These are phyloP conservation scores for Alces alces DNA, from an alignment of 2,113 vertebrate genomes.

Conservation along the genomic window DNA sequence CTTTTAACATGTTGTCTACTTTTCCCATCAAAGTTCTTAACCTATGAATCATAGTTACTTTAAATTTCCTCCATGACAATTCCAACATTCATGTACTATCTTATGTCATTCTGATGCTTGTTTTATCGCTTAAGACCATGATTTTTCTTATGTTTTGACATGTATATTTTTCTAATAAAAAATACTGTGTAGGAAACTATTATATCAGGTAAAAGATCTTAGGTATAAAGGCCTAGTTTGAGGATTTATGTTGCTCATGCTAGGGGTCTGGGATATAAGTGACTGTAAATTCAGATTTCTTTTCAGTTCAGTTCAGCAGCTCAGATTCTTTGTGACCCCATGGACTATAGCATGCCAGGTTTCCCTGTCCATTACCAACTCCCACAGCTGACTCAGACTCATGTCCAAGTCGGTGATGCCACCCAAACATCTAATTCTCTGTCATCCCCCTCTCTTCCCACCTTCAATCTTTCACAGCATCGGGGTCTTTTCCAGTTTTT, in stretches of 20 bases:
- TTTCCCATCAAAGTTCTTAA: background rate
- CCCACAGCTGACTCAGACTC: background rate
- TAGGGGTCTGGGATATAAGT: background rate
- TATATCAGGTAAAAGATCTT: background rate
- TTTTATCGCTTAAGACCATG: background rate
- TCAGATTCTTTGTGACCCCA: rapidly evolving
- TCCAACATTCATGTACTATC: background rate
- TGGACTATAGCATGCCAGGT: background rate
- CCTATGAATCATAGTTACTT: background rate
- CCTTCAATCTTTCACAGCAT: background rate
- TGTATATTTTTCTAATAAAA: background rate
- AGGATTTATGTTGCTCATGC: background rate
- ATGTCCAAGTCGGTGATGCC: background rate
- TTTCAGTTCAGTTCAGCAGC: background rate
- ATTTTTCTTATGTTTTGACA: background rate
- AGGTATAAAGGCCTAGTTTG: background rate
- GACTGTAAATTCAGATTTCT: background rate
- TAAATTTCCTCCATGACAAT: background rate
- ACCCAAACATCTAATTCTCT: background rate
- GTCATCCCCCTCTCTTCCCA: background rate
- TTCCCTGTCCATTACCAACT: background rate
- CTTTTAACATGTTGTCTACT: background rate
- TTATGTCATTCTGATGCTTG: background rate
- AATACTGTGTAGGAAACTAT: background rate
- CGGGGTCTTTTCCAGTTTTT: background rate